phyloP scores from a whole-genome alignment of 2,113 vertebrate species.

The Tupaia chinensis region DNA sequence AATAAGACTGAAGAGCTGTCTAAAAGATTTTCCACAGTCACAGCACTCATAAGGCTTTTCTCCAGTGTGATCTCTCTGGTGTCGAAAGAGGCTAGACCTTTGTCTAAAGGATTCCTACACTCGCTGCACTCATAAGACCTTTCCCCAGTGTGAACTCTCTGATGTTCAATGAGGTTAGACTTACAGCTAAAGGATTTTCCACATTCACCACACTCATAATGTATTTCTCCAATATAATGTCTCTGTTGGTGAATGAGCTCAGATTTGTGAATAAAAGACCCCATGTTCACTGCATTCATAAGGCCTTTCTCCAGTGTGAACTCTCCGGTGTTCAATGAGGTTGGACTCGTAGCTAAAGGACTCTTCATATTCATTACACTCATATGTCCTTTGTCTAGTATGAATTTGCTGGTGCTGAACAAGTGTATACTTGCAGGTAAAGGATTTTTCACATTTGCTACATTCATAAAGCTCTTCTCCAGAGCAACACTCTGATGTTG shows the following conservation, averaged over 20 bases:
- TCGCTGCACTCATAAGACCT: slow-evolving; percentile 60
- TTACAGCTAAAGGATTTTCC: slow-evolving; percentile 66
- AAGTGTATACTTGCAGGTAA: background rate
- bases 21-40: slow-evolving; percentile 72
- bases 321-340: background rate
- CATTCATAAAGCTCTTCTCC: background rate
- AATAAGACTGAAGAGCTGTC: slow-evolving; percentile 58
- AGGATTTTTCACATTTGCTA: background rate
- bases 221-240: slow-evolving; percentile 13
- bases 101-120: slow-evolving; percentile 69
- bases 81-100: slow-evolving; percentile 12
- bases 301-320: background rate
- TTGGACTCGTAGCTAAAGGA: background rate
- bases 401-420: background rate
- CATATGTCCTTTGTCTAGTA: background rate
- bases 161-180: slow-evolving; percentile 63
- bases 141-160: slow-evolving; percentile 75
- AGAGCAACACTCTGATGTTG: background rate
- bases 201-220: slow-evolving; percentile 32
- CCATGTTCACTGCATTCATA: slow-evolving; percentile 3
- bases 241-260: slow-evolving; percentile 44
- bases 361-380: background rate
- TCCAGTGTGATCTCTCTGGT: slow-evolving; percentile 67
- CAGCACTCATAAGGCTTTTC: slow-evolving; percentile 67
- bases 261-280: slow-evolving; percentile 54